phyloP scores from a whole-genome alignment of 2,113 vertebrate species.

The Ceratotherium simum region DNA sequence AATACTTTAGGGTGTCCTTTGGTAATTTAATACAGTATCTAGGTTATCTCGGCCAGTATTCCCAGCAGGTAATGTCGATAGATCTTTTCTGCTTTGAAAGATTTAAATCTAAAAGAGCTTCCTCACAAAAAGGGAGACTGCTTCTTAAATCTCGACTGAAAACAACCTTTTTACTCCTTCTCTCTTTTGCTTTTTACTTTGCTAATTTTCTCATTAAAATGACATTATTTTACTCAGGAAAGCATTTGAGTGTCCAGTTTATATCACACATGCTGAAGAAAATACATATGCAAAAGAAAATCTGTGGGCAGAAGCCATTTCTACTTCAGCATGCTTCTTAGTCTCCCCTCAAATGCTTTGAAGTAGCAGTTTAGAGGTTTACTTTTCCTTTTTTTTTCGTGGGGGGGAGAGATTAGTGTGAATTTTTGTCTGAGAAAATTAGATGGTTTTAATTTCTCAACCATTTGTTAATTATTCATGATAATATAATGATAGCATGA shows the following conservation, averaged over 20 bases:
- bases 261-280: neutral
- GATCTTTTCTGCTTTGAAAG: neutral
- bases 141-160: neutral
- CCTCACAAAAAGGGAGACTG: neutral
- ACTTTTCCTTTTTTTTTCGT: neutral
- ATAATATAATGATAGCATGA: neutral
- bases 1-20: neutral
- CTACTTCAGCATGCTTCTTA: neutral
- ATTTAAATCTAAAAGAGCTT: neutral
- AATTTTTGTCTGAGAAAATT: neutral
- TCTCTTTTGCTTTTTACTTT: neutral
- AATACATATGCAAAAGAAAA: neutral
- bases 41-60: neutral
- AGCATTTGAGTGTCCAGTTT: neutral
- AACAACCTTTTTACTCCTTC: neutral
- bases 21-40: neutral
- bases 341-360: neutral
- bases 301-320: neutral
- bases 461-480: neutral
- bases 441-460: neutral
- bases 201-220: neutral
- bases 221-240: neutral
- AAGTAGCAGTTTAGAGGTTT: neutral
- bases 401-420: fast-evolving
- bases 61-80: neutral